Conservation (phyloP, 2,888 invertebrate species). For the Drosophila nigritarsus region DNA sequence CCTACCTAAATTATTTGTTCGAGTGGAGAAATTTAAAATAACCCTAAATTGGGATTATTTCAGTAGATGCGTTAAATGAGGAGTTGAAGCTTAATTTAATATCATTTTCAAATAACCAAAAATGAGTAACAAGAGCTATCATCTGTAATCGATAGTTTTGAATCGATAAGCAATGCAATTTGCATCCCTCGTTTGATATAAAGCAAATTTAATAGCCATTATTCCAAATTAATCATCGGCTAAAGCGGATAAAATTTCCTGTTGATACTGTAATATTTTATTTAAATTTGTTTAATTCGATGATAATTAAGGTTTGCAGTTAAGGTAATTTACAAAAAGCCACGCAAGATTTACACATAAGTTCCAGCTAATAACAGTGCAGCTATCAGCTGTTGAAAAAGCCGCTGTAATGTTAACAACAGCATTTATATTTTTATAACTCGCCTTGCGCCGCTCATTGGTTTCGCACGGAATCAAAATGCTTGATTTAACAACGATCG, state of each 20-base stretch:
- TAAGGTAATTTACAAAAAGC: background rate
- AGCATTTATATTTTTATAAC: slow-evolving; percentile 6
- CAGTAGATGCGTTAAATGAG: background rate
- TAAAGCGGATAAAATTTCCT: background rate
- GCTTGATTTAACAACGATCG: slow-evolving; percentile 31
- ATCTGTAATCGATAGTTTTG: background rate
- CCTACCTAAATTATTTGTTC: background rate
- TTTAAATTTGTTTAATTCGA: background rate
- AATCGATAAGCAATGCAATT: background rate
- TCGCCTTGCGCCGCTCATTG: slow-evolving; percentile 11
- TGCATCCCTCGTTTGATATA: background rate
- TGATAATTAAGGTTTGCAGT: background rate
- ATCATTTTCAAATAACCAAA: background rate
- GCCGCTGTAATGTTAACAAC: background rate
- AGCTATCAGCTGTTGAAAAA: slow-evolving; percentile 4
- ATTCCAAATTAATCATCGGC: background rate
- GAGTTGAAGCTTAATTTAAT: background rate
- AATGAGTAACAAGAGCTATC: background rate
- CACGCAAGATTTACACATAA: background rate
- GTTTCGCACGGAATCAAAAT: slow-evolving; percentile 20
- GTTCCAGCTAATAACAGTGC: background rate
- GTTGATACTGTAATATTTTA: background rate
- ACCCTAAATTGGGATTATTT: background rate
- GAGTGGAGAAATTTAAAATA: no score
- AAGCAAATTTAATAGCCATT: background rate